phyloP scores from a whole-genome alignment of 2,113 vertebrate genomes.

The Oostethus manadensis region DNA sequence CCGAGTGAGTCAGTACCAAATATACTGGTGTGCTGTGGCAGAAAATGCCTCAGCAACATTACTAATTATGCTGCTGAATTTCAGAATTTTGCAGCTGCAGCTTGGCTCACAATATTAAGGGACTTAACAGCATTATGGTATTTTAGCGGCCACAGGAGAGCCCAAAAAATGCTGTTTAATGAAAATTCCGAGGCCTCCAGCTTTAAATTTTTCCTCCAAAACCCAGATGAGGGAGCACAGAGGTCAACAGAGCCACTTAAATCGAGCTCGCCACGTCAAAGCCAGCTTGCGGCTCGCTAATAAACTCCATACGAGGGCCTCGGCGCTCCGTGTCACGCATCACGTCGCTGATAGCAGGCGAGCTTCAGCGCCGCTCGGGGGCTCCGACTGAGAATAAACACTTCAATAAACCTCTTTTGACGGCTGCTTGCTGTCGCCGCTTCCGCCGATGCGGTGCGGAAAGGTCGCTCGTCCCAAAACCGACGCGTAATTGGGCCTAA shows the following conservation, averaged over 20 bases:
- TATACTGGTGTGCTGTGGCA: too few species aligned
- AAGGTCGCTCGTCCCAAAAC: slow-evolving; percentile 67
- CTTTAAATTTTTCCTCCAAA: slow-evolving; percentile 51
- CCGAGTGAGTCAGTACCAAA: too few species aligned
- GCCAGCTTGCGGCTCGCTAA: background rate
- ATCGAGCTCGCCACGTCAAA: too few species aligned
- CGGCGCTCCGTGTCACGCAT: slow-evolving; percentile 36
- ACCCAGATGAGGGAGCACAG: slow-evolving; percentile 36
- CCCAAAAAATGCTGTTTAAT: slow-evolving; percentile 49
- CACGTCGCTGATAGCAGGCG: too few species aligned
- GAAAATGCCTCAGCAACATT: too few species aligned
- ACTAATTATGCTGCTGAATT: too few species aligned
- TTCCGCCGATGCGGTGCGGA: slow-evolving; percentile 41
- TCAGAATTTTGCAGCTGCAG: too few species aligned
- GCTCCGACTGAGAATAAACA: slow-evolving; percentile 65
- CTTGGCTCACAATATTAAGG: too few species aligned
- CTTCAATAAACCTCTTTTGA: slow-evolving; percentile 65
- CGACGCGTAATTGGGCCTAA: slow-evolving; percentile 65
- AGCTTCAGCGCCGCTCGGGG: slow-evolving; percentile 10
- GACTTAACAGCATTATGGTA: slow-evolving; percentile 10
- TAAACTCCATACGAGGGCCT: background rate
- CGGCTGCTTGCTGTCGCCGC: slow-evolving; percentile 53
- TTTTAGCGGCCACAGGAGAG: slow-evolving; percentile 39
- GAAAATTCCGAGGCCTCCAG: slow-evolving; percentile 48
- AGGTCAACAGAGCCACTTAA: slow-evolving; percentile 35